phyloP scores from a whole-genome alignment of 1,140 invertebrate genomes.

The Lamellibrachia luymesi region DNA sequence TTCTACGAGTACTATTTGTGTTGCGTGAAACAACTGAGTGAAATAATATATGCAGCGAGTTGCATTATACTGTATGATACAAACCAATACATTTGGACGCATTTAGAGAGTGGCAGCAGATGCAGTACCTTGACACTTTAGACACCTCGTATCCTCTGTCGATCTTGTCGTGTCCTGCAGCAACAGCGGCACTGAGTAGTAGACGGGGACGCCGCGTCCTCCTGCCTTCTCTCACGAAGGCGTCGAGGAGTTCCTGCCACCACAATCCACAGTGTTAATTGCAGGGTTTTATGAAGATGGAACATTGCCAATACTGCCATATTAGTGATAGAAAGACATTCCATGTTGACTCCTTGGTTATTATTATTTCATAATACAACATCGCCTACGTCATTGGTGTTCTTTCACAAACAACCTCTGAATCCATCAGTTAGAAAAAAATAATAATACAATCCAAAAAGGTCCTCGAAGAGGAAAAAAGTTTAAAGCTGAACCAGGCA shows the following conservation, averaged over 20 bases:
- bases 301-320: background rate
- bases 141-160: slow-evolving; percentile 90
- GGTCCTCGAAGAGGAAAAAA: background rate
- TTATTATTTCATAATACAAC: too few species aligned
- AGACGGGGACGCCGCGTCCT: slow-evolving; percentile 35
- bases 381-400: too few species aligned
- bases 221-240: slow-evolving; percentile 32
- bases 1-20: too few species aligned
- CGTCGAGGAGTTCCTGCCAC: slow-evolving; percentile 33
- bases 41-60: too few species aligned
- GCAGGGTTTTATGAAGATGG: background rate
- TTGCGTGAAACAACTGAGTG: too few species aligned
- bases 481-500: background rate
- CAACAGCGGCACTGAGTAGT: slow-evolving; percentile 60
- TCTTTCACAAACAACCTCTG: background rate
- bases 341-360: too few species aligned
- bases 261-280: background rate
- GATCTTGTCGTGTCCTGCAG: slow-evolving; percentile 88
- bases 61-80: background rate
- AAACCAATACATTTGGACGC: background rate
- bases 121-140: slow-evolving; percentile 74
- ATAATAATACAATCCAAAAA: too few species aligned
- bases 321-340: background rate
- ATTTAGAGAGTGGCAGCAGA: background rate
- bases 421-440: background rate